Percentiles rank a stretch among this genome's conserved stretches.
These are phyloP conservation scores for Mormyrus lacerda DNA, from an alignment of 2,113 vertebrate genomes.

Conservation along the genomic window DNA sequence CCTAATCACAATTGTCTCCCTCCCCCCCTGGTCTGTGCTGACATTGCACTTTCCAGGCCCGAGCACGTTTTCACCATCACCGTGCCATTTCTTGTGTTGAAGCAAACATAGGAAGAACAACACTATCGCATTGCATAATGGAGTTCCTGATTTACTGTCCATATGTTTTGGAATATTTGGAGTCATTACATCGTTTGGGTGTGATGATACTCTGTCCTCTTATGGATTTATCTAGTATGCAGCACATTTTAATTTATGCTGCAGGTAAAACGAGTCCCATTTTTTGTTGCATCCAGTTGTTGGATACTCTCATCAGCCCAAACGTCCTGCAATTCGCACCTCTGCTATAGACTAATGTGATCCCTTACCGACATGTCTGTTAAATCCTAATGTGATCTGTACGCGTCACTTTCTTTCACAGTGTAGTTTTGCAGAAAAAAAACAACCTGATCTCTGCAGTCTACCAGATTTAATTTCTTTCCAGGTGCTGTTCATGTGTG, in stretches of 20 bases:
- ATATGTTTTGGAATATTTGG: too few species aligned
- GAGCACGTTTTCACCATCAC: too few species aligned
- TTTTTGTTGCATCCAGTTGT: neutral
- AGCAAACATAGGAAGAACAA: too few species aligned
- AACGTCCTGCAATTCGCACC: neutral
- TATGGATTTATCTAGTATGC: neutral
- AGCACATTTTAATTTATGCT: too few species aligned
- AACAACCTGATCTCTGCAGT: neutral
- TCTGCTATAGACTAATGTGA: neutral
- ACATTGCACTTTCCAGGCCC: neutral
- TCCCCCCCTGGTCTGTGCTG: neutral
- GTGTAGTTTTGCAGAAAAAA: too few species aligned
- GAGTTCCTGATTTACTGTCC: neutral
- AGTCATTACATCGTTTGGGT: too few species aligned
- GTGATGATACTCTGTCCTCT: neutral
- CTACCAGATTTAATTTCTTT: neutral
- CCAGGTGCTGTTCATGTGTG: neutral
- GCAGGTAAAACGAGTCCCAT: too few species aligned
- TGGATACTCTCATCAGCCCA: too few species aligned
- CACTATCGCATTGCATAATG: neutral
- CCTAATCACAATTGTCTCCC: too few species aligned
- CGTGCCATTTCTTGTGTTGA: too few species aligned
- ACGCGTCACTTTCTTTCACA: neutral
- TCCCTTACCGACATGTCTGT: neutral
- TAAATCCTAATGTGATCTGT: neutral